Percentiles rank a stretch among this genome's conserved stretches.
These are phyloP conservation scores for Osedax fenrisi DNA, from an alignment of 2,888 invertebrate genomes.

Conservation along the genomic window DNA sequence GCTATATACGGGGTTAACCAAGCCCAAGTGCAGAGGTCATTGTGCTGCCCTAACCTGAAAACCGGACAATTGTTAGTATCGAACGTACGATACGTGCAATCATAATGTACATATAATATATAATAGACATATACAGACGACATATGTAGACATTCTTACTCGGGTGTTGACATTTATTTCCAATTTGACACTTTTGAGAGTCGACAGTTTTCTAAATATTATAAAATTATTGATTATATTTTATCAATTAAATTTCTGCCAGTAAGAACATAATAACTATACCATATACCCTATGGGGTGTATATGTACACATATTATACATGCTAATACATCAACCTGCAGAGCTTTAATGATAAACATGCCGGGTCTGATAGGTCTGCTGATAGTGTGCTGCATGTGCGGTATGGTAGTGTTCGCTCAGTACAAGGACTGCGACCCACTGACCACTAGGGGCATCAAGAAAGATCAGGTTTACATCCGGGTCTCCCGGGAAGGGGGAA, in stretches of 20 bases:
- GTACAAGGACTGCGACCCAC: constrained; percentile 73
- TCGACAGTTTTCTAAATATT: background rate
- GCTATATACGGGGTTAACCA: constrained; percentile 85
- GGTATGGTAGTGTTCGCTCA: constrained; percentile 72
- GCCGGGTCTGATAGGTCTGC: constrained; percentile 65
- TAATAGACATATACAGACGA: no score
- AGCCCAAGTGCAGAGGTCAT: constrained; percentile 79
- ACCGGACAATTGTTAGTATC: constrained; percentile 55
- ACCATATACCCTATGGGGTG: no score
- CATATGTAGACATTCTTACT: no score
- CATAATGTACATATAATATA: no score
- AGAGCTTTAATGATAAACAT: constrained; percentile 68
- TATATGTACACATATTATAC: no score
- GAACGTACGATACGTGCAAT: no score
- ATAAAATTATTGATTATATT: no score
- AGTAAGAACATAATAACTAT: no score
- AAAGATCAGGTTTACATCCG: constrained; percentile 11
- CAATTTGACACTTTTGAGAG: background rate
- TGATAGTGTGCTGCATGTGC: constrained; percentile 72
- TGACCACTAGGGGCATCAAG: constrained; percentile 26
- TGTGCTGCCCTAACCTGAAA: constrained; percentile 66
- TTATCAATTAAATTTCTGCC: no score
- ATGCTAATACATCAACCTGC: no score
- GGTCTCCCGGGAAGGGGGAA: no score
- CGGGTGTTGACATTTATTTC: no score